Evolutionary conservation across 2,797 vertebrate genomes (phyloP), one percentile per base, ranked within the genome.

Genomic region (Tangara arthus): DNA sequence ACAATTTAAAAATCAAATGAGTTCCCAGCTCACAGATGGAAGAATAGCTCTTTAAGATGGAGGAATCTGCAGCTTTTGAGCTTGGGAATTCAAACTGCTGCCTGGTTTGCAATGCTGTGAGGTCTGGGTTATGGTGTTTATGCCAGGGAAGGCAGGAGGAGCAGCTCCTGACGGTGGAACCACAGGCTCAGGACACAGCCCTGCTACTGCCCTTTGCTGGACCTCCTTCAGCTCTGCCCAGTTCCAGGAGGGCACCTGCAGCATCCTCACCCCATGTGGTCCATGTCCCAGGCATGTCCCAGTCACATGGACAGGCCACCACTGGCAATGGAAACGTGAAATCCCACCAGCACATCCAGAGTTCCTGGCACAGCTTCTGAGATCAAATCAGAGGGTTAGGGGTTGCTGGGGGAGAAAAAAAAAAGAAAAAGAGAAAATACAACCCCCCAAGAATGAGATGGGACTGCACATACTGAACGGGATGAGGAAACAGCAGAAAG

Each of bases 271-370:
- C 49, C 37, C 32, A 10, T 0, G 8, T 0, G 1, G 12, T 3
- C 12, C 1, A 1, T 19, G 17, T 10, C 53, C 50, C 65, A 50
- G 8, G 14, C 46, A 41, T 0, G 0, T 22, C 46, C 56, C 39
- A 4, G 12, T 26, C 64, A 82, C 0, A 2, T 0, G 0, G 44
- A 59, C 44, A 60, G 61, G 46, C 27, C 28, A 27, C 4, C 15
- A 6, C 50, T 28, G 42, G 7, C 0, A 44, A 61, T 1, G 3
- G 4, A 28, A 8, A 12, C 0, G 6, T 20, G 28, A 56, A 64
- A 61, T 56, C 39, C 42, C 39, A 65, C 13, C 35, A 47, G 41
- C 35, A 79, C 55, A 81, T 20, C 49, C 23, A 34, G 0, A 16
- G 42, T 11, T 81, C 42, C 49, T 66, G 6, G 5, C 17, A 41